Percentiles rank a stretch among this genome's conserved stretches.
phyloP scores from a whole-genome alignment of 1,140 invertebrate genomes.

The Hylaeus volcanicus region DNA sequence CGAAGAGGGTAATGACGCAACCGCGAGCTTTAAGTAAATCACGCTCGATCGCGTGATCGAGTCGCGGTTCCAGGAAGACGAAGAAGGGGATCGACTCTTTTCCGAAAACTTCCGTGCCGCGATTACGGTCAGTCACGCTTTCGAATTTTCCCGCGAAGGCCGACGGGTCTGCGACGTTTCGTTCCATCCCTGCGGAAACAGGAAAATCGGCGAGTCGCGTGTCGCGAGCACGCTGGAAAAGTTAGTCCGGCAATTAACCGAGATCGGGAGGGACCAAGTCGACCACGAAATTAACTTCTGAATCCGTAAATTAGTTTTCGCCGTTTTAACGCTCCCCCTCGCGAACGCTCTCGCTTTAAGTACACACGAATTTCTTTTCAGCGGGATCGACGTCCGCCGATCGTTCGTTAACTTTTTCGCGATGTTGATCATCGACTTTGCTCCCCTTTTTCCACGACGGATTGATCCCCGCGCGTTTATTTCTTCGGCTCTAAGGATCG shows the following conservation, averaged over 20 bases:
- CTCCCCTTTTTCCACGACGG: not conserved
- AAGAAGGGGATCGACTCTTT: not conserved
- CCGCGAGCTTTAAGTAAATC: slow-evolving; percentile 7
- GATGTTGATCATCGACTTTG: too few species aligned
- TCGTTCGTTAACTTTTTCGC: not conserved
- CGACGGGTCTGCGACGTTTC: not conserved
- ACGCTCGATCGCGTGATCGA: slow-evolving; percentile 39
- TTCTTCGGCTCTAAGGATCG: not conserved
- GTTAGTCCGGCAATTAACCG: slow-evolving; percentile 4
- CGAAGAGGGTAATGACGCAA: not conserved
- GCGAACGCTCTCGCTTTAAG: not conserved
- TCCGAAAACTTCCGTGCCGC: slow-evolving; percentile 2
- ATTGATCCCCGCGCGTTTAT: not conserved
- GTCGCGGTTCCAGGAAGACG: slow-evolving; percentile 12
- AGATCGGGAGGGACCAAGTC: not conserved
- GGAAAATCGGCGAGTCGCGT: not conserved
- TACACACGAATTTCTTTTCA: not conserved
- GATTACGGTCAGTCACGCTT: slow-evolving; percentile 27
- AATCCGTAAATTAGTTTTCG: slow-evolving; percentile 5
- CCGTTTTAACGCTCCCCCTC: not conserved
- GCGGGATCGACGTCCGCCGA: not conserved
- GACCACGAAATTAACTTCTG: slow-evolving; percentile 36
- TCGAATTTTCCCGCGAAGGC: slow-evolving; percentile 9
- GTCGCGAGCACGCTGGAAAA: slow-evolving; percentile 8
- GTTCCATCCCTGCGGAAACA: not conserved